A percentile compares a stretch with the other conserved stretches of the same genome.
Conservation (phyloP, 2,888 invertebrate genomes). For the Timandra comae region DNA sequence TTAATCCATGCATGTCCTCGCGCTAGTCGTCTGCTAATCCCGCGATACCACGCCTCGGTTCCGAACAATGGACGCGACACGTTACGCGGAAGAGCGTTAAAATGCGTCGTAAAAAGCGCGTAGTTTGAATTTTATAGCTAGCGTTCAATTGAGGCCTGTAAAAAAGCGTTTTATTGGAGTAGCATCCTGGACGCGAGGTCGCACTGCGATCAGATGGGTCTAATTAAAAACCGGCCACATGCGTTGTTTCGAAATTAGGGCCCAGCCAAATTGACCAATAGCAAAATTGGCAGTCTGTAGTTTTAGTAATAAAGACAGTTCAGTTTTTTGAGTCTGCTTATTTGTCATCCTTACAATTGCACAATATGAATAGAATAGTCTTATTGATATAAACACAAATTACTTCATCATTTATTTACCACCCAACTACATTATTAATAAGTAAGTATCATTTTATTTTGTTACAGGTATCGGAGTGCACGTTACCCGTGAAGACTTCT, state of each 20-base stretch:
- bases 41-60: constrained; percentile 29
- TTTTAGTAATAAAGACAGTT: too few relatives aligned
- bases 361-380: too few relatives aligned
- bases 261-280: constrained; percentile 38
- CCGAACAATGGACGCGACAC: constrained; percentile 56
- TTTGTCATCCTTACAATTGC: too few relatives aligned
- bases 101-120: constrained; percentile 68
- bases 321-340: too few relatives aligned
- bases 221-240: constrained; percentile 66
- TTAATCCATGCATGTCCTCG: constrained; percentile 60
- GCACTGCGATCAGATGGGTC: constrained; percentile 56
- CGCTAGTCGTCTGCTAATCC: constrained; percentile 39
- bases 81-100: constrained; percentile 66
- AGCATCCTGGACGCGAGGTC: constrained; percentile 71
- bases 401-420: too few relatives aligned
- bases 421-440: too few relatives aligned
- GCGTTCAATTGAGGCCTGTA: constrained; percentile 72
- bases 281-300: too few relatives aligned
- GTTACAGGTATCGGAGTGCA: constrained; percentile 40
- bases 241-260: constrained; percentile 58
- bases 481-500: constrained; percentile 66
- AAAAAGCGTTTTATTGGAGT: constrained; percentile 71
- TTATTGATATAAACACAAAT: too few relatives aligned
- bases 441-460: constrained; percentile 35
- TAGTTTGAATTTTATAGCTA: constrained; percentile 70